Base-by-base conservation (phyloP, 2,888 invertebrate species). In the Nomada fucata region DNA sequence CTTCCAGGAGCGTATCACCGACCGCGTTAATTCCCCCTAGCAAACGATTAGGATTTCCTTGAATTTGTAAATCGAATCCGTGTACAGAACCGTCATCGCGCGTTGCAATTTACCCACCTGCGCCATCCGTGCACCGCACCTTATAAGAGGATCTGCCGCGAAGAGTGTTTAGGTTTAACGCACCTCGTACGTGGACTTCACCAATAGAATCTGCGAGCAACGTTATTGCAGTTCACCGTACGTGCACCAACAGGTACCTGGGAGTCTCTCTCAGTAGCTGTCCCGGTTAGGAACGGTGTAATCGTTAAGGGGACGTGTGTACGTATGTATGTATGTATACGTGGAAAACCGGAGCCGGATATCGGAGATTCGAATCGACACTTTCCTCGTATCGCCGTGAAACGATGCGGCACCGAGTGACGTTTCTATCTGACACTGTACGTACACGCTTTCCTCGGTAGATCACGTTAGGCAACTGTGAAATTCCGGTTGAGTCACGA, bases 341-440 rank as follows among this genome's bases (percentile, higher is more conserved):
- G 42, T 71, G 77, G 77, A 18, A 57, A 44, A 20, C 10, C 63
- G 59, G 61, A 76, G 47, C 68, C 68, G 74, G 79, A 73, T 80
- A 83, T 83, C 76, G 77, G 64, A 77, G 83, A 84, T 83, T 72
- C 75, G 83, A 77, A 80, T 85, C 79, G 82, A 79, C 79, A 80
- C 71, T 76, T 72, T 65, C 57, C 75, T 76, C 73, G 71, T 84
- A 78, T 76, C 74, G 44, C 60, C 64, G 59, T 60, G 57, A 57
- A 67, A 69, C 74, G 64, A 75, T 75, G 60, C 61, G 57, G 36
- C 71, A 26, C 26, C 63, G 64, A 74, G 65, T 86, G 85, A 82
- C 82, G 72, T 79, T 85, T 84, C 82, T 67, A 83, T 78, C 84
- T 53, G 26, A 47, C 72, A 63, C 55, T 55, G 61, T 36, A 36